phyloP scores from a whole-genome alignment of 1,140 invertebrate genomes.

The Bombus impatiens region DNA sequence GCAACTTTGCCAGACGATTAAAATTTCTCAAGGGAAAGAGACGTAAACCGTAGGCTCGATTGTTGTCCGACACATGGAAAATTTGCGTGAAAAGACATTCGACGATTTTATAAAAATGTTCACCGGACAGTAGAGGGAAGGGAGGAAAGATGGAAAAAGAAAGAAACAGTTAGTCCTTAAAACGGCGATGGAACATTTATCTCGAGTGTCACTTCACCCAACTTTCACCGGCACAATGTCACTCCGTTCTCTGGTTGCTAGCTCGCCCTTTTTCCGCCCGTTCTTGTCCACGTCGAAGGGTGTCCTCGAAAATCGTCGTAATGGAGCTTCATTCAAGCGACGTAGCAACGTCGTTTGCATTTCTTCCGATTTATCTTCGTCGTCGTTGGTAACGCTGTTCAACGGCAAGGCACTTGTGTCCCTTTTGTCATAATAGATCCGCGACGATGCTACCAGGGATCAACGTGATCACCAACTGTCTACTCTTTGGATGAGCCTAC shows the following conservation, averaged over 20 bases:
- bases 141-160: neutral
- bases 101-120: conserved; percentile 2
- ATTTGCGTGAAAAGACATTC: conserved; percentile 57
- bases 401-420: conserved; percentile 29
- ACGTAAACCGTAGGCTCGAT: neutral
- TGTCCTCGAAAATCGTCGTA: conserved; percentile 56
- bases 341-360: conserved; percentile 64
- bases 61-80: conserved; percentile 17
- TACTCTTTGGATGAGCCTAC: no score
- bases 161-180: conserved; percentile 4
- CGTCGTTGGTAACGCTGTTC: conserved; percentile 17
- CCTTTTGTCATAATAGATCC: conserved; percentile 47
- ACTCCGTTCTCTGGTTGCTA: conserved; percentile 50
- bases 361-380: conserved; percentile 67
- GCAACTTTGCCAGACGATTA: neutral
- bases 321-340: conserved; percentile 58
- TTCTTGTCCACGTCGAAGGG: conserved; percentile 44
- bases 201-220: conserved; percentile 72
- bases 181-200: conserved; percentile 74
- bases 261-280: conserved; percentile 23
- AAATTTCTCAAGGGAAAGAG: conserved; percentile 13
- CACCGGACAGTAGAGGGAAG: neutral
- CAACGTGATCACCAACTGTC: conserved; percentile 24
- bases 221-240: conserved; percentile 73
- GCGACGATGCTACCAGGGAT: conserved; percentile 30